These are phyloP conservation scores for Gopherus evgoodei DNA, from an alignment of 2,113 vertebrate species.

Conservation along the genomic window DNA sequence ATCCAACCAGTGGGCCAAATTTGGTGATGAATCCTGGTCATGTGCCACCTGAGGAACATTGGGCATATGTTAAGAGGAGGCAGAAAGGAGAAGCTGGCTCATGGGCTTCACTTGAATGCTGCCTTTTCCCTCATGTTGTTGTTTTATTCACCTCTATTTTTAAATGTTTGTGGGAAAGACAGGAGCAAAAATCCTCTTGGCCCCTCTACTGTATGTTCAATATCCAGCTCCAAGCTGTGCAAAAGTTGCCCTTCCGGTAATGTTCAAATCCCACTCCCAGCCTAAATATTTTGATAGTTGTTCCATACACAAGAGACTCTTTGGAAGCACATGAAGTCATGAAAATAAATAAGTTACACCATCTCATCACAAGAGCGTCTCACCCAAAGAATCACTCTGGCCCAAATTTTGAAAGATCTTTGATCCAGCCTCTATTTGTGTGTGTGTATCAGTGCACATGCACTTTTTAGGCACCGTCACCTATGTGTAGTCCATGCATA, in stretches of 20 bases:
- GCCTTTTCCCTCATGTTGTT: background rate
- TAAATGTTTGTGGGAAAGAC: background rate
- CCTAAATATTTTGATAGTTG: background rate
- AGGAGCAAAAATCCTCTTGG: background rate
- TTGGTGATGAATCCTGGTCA: too few species aligned
- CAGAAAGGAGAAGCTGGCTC: background rate
- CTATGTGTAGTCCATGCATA: background rate
- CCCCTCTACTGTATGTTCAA: background rate
- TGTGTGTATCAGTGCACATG: rapidly evolving
- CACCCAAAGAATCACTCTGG: background rate
- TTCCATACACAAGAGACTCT: background rate
- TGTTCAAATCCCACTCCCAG: background rate
- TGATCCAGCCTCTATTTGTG: background rate
- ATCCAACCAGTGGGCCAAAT: too few species aligned
- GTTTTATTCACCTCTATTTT: background rate
- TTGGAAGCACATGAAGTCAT: background rate
- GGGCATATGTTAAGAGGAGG: too few species aligned
- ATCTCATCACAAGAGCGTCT: background rate
- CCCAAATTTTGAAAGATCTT: background rate
- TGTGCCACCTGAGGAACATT: too few species aligned
- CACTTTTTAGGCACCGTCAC: background rate
- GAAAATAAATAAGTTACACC: background rate
- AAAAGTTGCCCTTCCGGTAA: background rate
- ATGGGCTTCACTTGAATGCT: background rate
- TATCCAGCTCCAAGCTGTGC: rapidly evolving